Base-by-base conservation (phyloP, 2,888 invertebrate genomes). In the Clanis bilineata region DNA sequence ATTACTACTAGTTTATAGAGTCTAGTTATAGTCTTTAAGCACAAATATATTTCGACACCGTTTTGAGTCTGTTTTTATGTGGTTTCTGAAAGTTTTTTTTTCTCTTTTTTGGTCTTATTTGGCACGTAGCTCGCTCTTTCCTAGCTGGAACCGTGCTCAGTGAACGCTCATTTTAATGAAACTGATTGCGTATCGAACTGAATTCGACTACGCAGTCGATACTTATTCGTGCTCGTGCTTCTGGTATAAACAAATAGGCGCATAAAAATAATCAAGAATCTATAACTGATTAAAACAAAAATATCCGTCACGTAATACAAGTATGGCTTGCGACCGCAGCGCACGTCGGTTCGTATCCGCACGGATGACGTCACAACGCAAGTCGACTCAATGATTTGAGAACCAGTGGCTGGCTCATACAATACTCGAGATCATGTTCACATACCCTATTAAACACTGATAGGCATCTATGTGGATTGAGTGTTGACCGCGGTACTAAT, bases 381-480 rank as follows among this genome's bases (percentile, higher is more conserved):
- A 74, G 69, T 73, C 76, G 72, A 74, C 32, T 65, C 84, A 86
- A 68, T 86, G 83, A 74, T 69, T 77, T 76, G 80, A 79, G 77
- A 79, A 76, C 72, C 68, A 68, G 68, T 76, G 77, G 80, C 82
- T 82, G 70, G 81, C 74, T 67, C 65, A 73, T 71, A 67, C 74
- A 67, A 68, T 74, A 68, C 68, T 59, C 43, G 74, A 80, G 82
- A 80, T 82, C 82, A 79, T 83, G 85, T 85, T 87, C 86, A 85
- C 80, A 85, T 82, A 87, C 77, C 73, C 56, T 60, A 57, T 47
- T 60, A 60, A 60, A 67, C 59, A 59, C 43, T 56, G 73, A 79
- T 78, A 75, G 75, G 72, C 78, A 80, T 76, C 74, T 71, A 68
- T 67, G 73, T 70, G 70, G 68, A 80, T 73, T 72, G 76, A 69